Evolutionary conservation across 2,888 invertebrate genomes (phyloP), one percentile per base, ranked within the genome.

Genomic region (Gerris lacustris): DNA sequence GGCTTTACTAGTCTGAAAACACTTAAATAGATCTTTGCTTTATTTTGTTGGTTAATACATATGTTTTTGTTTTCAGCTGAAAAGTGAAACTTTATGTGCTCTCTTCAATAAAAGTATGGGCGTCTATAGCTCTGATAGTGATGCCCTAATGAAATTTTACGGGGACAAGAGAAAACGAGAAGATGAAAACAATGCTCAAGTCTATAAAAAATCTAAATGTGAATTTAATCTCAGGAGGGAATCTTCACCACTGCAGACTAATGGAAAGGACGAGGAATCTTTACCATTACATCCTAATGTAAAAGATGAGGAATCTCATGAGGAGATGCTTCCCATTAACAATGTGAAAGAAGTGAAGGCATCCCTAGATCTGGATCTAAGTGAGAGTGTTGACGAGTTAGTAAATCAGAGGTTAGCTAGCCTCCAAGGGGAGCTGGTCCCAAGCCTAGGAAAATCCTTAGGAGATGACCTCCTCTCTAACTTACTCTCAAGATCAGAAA

Each of bases 301-400:
- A 11, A 55, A 55, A 55, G 55, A 55, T 55, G 55, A 55, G 9
- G 15, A 11, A 9, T 9, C 11, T 11, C 9, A 11, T 5, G 11
- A 9, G 15, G 55, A 55, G 15, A 55, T 55, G 55, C 15, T 15
- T 55, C 55, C 55, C 55, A 64, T 18, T 7, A 64, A 64, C 9
- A 18, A 17, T n/a, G 11, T 64, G 64, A 9, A 9, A n/a, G 7
- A 9, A 64, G 18, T 18, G 18, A 64, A 64, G 9, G 4, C 7
- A 9, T 64, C 18, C 18, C 17, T 64, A 64, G 64, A 64, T 64
- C 17, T 64, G 17, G 64, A 64, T 64, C 9, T 64, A 9, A 9
- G 18, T 18, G 64, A 64, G 18, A 64, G 64, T 64, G 64, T 64
- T n/a, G 64, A 64, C 17, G 64, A n/a, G 9, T 31, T 64, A 31